Conservation (phyloP, 1,140 invertebrate genomes). For the Cataglyphis hispanica region DNA sequence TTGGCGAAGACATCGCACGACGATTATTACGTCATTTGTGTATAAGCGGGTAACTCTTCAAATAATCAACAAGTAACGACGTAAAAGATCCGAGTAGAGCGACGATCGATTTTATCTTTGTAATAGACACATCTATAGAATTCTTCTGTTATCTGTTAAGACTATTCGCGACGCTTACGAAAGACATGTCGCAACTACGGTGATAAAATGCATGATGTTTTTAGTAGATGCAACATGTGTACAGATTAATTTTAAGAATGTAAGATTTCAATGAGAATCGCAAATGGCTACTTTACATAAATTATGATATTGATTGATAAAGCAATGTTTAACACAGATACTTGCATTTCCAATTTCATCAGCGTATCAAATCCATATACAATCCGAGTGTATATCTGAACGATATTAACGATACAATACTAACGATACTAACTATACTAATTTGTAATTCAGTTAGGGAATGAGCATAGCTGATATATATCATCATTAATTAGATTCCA, state of each 20-base stretch:
- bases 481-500: constrained; percentile 54
- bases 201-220: not conserved
- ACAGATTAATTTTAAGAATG: not conserved
- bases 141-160: not conserved
- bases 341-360: constrained; percentile 18
- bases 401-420: constrained; percentile 8
- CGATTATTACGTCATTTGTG: not conserved
- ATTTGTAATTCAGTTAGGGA: constrained; percentile 43
- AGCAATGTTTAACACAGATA: not conserved
- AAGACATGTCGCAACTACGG: not conserved
- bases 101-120: not conserved
- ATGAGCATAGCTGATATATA: constrained; percentile 38
- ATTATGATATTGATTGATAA: not conserved
- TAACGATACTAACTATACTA: constrained; percentile 1
- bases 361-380: not conserved
- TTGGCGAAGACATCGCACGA: not conserved
- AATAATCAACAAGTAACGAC: constrained; percentile 16
- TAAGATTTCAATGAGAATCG: not conserved
- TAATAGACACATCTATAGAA: constrained; percentile 4
- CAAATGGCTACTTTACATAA: not conserved
- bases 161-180: not conserved
- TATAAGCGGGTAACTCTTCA: not conserved
- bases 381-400: not conserved
- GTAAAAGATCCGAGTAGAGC: not conserved
- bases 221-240: not conserved